phyloP scores from a whole-genome alignment of 2,888 invertebrate species.

The Agrochola circellaris region DNA sequence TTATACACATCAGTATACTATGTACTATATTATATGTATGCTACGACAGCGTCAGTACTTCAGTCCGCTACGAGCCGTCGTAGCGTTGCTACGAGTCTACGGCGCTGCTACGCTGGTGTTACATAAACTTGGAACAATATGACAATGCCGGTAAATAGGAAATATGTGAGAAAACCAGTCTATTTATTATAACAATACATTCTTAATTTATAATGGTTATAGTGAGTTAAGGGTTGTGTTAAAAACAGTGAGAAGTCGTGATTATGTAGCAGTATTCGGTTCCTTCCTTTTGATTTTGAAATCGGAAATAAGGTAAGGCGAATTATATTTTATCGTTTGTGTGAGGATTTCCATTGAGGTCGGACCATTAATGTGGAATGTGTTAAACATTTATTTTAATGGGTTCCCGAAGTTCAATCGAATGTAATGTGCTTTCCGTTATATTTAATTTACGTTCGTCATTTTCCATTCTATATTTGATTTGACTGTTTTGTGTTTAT shows the following conservation, averaged over 20 bases:
- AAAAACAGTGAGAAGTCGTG: slow-evolving; percentile 51
- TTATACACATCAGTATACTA: slow-evolving; percentile 37
- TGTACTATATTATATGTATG: slow-evolving; percentile 37
- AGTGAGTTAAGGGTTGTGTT: slow-evolving; percentile 40
- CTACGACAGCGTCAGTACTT: slow-evolving; percentile 48
- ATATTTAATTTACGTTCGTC: slow-evolving; percentile 33
- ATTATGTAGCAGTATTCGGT: slow-evolving; percentile 38
- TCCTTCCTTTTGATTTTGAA: slow-evolving; percentile 49
- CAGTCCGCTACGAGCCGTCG: slow-evolving; percentile 80
- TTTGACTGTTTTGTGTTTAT: slow-evolving; percentile 14
- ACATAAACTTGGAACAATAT: slow-evolving; percentile 65
- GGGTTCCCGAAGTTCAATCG: slow-evolving; percentile 36
- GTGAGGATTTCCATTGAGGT: slow-evolving; percentile 42
- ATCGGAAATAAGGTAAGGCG: slow-evolving; percentile 63
- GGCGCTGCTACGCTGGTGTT: slow-evolving; percentile 67
- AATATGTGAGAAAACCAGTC: slow-evolving; percentile 57
- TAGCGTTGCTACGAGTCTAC: slow-evolving; percentile 74
- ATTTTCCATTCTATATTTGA: slow-evolving; percentile 19
- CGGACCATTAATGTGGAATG: slow-evolving; percentile 39
- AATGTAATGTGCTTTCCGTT: slow-evolving; percentile 33
- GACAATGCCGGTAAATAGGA: slow-evolving; percentile 66
- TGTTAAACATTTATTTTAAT: slow-evolving; percentile 55
- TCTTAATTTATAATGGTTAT: slow-evolving; percentile 39
- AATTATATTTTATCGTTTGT: slow-evolving; percentile 57
- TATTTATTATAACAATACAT: slow-evolving; percentile 28